phyloP scores from a whole-genome alignment of 1,140 invertebrate species.

The Delia radicum region DNA sequence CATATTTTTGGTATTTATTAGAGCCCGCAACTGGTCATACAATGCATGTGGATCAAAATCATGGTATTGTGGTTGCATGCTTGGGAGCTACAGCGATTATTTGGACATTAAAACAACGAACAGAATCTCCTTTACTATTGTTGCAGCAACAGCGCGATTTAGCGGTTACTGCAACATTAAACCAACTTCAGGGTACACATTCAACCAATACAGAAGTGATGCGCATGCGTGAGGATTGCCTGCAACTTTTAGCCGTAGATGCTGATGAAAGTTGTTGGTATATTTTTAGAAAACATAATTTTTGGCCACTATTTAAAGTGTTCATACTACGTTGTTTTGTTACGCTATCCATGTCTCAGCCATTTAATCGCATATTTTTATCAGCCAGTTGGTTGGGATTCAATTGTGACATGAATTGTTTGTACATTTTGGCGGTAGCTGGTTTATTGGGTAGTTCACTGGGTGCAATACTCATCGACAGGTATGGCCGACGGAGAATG shows the following conservation, averaged over 20 bases:
- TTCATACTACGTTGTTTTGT: slow-evolving; percentile 44
- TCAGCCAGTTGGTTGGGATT: slow-evolving; percentile 45
- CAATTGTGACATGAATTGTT: slow-evolving; percentile 47
- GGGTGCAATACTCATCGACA: slow-evolving; percentile 41
- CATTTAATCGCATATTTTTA: slow-evolving; percentile 45
- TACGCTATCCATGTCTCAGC: slow-evolving; percentile 40
- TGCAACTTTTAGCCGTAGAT: slow-evolving; percentile 38
- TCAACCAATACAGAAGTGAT: slow-evolving; percentile 7
- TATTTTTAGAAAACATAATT: neutral
- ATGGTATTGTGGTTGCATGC: slow-evolving; percentile 38
- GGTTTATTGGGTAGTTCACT: slow-evolving; percentile 40
- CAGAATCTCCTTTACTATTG: slow-evolving; percentile 44
- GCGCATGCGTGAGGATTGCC: slow-evolving; percentile 42
- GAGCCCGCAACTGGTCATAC: slow-evolving; percentile 35
- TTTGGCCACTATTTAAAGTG: slow-evolving; percentile 41
- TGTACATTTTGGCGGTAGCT: slow-evolving; percentile 44
- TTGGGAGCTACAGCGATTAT: slow-evolving; percentile 40
- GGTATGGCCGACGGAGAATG: slow-evolving; percentile 43
- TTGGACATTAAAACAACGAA: slow-evolving; percentile 35
- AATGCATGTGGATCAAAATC: slow-evolving; percentile 44
- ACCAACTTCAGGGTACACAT: slow-evolving; percentile 34
- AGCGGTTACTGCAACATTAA: slow-evolving; percentile 42
- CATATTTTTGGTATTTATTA: slow-evolving; percentile 42
- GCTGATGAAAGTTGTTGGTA: neutral
- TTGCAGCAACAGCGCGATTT: slow-evolving; percentile 40